Evolutionary conservation across 1,140 invertebrate genomes (phyloP), one percentile per base, ranked within the genome.

Genomic region (Formica selysi): DNA sequence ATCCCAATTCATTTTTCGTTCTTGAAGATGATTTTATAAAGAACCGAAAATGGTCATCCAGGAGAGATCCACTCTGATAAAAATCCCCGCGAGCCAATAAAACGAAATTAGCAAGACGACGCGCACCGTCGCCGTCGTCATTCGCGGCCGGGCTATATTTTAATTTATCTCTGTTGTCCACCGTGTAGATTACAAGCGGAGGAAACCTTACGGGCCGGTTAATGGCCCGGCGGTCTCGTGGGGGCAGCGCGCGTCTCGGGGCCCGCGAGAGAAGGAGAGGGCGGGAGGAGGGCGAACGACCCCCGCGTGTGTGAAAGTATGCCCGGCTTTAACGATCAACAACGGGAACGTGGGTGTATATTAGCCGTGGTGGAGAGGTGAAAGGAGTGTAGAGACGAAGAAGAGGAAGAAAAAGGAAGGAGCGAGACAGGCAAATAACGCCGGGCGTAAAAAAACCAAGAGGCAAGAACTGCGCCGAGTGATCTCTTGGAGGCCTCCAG

Each of bases 361-460:
- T 91, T 91, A 89, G 89, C 87, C 51, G 51, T 41, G 51, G 54
- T 44, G 22, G 78, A 73, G 68, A 44, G 57, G 26, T 41, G 26
- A 83, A 73, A 62, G 54, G 44, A 48, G 86, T 29, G 48, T 26
- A 80, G 70, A 65, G 38, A 62, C 57, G 83, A 38, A 22, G 36
- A 41, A 54, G 10, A 29, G 29, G 44, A 57, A 13, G 19, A 62
- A 70, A 54, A 85, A 71, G 61, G 65, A 85, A 80, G 70, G 84
- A 88, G 79, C 80, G 88, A 87, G 88, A 89, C 90, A 92, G 89
- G 92, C 88, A 93, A 93, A 93, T 92, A 93, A 91, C 90, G 90
- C 81, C 81, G 87, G 87, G 87, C 85, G 84, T 86, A 92, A 90
- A 92, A 92, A 91, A 90, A 85, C 87, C 85, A 83, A 84, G 70